These are phyloP conservation scores for Nephrotoma flavescens DNA, from an alignment of 2,888 invertebrate species.

Conservation along the genomic window DNA sequence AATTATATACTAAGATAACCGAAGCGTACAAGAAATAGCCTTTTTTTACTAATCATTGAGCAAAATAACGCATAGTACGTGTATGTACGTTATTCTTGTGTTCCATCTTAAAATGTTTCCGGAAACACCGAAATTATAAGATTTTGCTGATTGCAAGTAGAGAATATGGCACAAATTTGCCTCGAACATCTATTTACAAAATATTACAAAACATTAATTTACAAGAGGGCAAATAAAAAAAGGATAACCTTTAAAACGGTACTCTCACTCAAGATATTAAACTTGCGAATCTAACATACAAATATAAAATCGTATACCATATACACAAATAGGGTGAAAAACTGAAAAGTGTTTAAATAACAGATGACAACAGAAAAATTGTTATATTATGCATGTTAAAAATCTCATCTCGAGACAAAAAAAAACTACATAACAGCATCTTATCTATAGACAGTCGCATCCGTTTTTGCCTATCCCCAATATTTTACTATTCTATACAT, in stretches of 20 bases:
- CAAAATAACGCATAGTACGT: too few relatives aligned
- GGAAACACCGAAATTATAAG: too few relatives aligned
- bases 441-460: not conserved
- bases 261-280: not conserved
- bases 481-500: not conserved
- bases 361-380: not conserved
- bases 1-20: too few relatives aligned
- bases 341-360: not conserved
- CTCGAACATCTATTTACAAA: too few relatives aligned
- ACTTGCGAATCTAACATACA: not conserved
- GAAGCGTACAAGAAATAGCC: too few relatives aligned
- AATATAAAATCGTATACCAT: not conserved
- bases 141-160: too few relatives aligned
- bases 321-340: not conserved
- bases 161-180: too few relatives aligned
- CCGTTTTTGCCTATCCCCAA: not conserved
- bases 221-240: too few relatives aligned
- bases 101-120: too few relatives aligned
- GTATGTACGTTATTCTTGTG: too few relatives aligned
- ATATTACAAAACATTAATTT: too few relatives aligned
- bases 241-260: not conserved
- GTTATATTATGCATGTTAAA: not conserved
- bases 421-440: not conserved
- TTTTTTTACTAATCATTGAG: too few relatives aligned
- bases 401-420: not conserved